A percentile compares a stretch with the other conserved stretches of the same genome.
Conservation (phyloP, 1,140 invertebrate species). For the Trialeurodes vaporariorum region DNA sequence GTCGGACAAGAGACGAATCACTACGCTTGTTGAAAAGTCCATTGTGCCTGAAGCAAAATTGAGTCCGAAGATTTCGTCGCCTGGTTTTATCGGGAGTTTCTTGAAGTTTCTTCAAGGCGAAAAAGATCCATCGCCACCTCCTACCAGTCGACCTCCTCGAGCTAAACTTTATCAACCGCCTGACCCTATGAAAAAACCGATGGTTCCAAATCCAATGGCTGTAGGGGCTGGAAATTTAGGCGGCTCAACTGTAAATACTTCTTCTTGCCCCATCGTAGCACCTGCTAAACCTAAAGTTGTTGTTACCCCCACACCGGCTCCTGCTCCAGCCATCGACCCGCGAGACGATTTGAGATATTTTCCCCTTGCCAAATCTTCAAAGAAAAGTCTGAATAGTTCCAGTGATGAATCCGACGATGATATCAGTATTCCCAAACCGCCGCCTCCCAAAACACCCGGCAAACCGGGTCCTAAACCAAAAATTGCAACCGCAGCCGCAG, state of each 20-base stretch:
- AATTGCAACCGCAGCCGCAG: neutral
- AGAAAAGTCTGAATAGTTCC: slow-evolving; percentile 49
- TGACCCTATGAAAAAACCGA: neutral
- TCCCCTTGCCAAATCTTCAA: slow-evolving; percentile 53
- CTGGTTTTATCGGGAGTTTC: slow-evolving; percentile 70
- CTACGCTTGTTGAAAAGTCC: slow-evolving; percentile 26
- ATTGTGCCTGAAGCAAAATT: slow-evolving; percentile 42
- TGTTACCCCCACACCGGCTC: neutral
- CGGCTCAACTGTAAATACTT: neutral
- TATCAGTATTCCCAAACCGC: neutral
- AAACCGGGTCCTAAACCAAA: neutral
- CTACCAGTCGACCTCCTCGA: slow-evolving; percentile 15
- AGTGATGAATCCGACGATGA: slow-evolving; percentile 37
- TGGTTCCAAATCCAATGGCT: neutral
- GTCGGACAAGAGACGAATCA: neutral
- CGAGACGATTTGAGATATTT: slow-evolving; percentile 58
- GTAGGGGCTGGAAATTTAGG: neutral
- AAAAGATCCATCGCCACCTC: slow-evolving; percentile 61
- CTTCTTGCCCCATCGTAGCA: no score
- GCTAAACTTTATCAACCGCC: neutral
- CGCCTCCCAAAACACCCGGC: neutral
- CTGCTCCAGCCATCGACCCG: slow-evolving; percentile 27
- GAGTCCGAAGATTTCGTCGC: slow-evolving; percentile 26
- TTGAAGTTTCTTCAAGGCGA: slow-evolving; percentile 72
- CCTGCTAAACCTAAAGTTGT: neutral